Evolutionary conservation across 2,113 vertebrate species (phyloP).

Genomic region (Aramus guarauna): DNA sequence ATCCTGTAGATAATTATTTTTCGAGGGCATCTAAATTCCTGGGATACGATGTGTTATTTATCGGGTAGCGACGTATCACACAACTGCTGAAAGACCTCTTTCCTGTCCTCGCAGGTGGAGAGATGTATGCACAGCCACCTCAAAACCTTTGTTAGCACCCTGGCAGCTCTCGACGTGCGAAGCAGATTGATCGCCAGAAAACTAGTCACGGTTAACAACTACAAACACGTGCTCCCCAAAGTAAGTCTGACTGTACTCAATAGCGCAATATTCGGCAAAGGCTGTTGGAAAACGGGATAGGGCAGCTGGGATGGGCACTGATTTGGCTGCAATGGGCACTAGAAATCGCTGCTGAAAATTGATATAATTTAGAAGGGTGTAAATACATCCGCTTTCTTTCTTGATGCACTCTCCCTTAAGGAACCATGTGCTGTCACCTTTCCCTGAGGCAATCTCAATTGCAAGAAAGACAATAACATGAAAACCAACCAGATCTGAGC

Average conservation of each 20-base stretch:
- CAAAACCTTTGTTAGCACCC: neutral
- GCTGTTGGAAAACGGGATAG: rapidly evolving
- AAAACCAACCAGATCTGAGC: rapidly evolving
- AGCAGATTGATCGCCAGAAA: rapidly evolving
- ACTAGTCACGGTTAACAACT: rapidly evolving
- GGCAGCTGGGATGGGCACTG: neutral
- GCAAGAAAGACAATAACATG: too few relatives aligned
- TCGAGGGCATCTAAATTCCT: neutral
- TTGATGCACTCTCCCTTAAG: neutral
- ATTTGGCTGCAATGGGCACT: neutral
- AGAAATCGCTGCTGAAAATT: neutral
- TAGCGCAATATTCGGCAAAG: neutral
- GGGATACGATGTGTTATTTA: rapidly evolving
- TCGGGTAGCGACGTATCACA: neutral
- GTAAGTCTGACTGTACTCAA: neutral
- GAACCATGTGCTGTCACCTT: neutral
- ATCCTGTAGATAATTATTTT: neutral
- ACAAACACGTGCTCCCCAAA: neutral
- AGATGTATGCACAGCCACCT: neutral
- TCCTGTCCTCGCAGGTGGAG: neutral
- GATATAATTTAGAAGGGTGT: neutral
- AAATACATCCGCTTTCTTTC: neutral
- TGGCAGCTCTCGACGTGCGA: rapidly evolving
- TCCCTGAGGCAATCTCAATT: rapidly evolving
- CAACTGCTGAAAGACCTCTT: neutral